Evolutionary conservation across 1,140 invertebrate species (phyloP), one percentile per base, ranked within the genome.

Genomic region (Spodoptera frugiperda): DNA sequence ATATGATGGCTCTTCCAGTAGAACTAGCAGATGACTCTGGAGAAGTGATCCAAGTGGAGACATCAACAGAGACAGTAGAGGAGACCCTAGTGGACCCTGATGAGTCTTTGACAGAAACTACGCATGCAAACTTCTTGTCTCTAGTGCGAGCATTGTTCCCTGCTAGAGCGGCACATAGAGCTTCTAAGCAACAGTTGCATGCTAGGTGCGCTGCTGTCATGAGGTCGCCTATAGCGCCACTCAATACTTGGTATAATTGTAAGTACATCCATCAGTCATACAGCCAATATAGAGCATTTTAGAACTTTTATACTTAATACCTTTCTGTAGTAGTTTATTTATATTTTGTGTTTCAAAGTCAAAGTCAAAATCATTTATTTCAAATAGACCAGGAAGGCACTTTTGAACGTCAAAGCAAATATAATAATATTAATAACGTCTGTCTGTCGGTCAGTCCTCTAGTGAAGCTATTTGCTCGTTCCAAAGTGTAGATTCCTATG

Each of bases 121-220:
- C 97, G 0, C 97, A 98, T 78, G 95, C 96, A 0, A 97, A 96
- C 88, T 98, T 98, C 92, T 96, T 98, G 89, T 97, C 97, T 0
- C 91, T 98, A 25, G 94, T 98, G 12, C 93, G 97, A 2, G 97
- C 98, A 84, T 95, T 98, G 54, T 97, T 98, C 71, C 97, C 97
- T 44, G 97, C 97, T 0, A 97, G 97, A n/a, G 95, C 96, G 0
- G 96, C 98, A 75, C 97, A 98, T 87, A 94, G 97, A 12, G 97
- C 98, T 89, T 96, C 96, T 19, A 95, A 96, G 46, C 91, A 94
- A 2, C 96, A 97, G 85, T 91, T 99, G 80, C 97, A 97, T 83
- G 96, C 97, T 21, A 95, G 97, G 57, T 95, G 98, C 6, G 94
- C 96, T 74, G 95, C 96, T 21, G 98, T 98, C 96, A 96, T 98